Evolutionary conservation across 1,140 invertebrate genomes (phyloP), one percentile per base, ranked within the genome.

Genomic region (Pygmarrhopalites habei): DNA sequence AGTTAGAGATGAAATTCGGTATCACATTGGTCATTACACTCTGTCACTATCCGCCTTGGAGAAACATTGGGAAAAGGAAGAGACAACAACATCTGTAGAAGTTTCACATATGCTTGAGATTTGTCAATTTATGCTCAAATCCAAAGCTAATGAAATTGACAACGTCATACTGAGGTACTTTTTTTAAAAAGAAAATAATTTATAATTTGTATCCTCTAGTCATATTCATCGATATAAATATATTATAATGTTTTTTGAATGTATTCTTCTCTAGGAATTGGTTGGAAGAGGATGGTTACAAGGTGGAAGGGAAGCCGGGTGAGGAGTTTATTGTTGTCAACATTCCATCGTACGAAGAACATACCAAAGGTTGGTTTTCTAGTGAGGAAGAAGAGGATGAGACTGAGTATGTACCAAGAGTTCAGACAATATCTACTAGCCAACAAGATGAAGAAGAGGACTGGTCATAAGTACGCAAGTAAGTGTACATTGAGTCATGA

Each of bases 1-100:
- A 46, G 52, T 66, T 41, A 21, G 61, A 1, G 19, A 32, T 2
- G 69, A 65, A 58, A 43, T 71, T 1, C 51, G 64, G 21, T 65
- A 58, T 29, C 58, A 60, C 26, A 44, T 68, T 25, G 47, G 44
- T 25, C 43, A n/a, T 12, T 61, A 58, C 21, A 14, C 64, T 10
- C 41, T 67, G 1, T 60, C 12, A 28, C 15, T 1, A 1, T 5
- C n/a, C 19, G 58, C 17, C 41, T n/a, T 64, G 12, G 32, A 64
- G 7, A 2, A 26, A 10, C 32, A 41, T n/a, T 25, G 19, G 17
- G 44, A 58, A 28, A n/a, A 29, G 32, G 26, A 43, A 3, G 30
- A 47, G 19, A 47, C 44, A 5, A 35, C 44, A 47, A 25, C 17
- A 19, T n/a, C 10, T 41, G 39, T 10, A 41, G n/a, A 19, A n/a